phyloP scores from a whole-genome alignment of 2,797 vertebrate species.

The Phoeniculus purpureus region DNA sequence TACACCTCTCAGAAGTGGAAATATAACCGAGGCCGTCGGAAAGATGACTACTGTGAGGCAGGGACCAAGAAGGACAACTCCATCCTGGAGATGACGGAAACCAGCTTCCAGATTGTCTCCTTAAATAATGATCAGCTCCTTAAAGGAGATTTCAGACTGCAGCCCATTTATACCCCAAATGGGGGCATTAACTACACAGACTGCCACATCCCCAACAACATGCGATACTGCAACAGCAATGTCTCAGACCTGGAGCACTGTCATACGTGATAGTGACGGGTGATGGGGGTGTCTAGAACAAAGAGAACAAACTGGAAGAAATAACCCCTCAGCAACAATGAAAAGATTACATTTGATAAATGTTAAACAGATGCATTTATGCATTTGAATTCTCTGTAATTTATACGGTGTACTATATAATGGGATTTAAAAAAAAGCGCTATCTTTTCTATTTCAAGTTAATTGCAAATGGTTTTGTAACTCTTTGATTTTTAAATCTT shows the following conservation, averaged over 20 bases:
- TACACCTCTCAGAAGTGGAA: constrained; percentile 96
- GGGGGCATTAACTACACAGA: constrained; percentile 97
- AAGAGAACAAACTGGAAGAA: constrained; percentile 68
- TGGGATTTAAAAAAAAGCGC: constrained; percentile 91
- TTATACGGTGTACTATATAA: constrained; percentile 99
- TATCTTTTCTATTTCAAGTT: constrained; percentile 98
- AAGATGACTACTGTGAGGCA: constrained; percentile 96
- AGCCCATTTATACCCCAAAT: constrained; percentile 97
- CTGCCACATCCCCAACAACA: constrained; percentile 97
- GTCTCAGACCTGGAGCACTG: constrained; percentile 93
- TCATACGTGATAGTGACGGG: constrained; percentile 86
- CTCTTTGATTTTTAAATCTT: constrained; percentile 93
- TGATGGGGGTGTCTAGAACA: constrained; percentile 13
- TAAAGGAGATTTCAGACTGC: constrained; percentile 95
- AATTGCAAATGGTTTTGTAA: constrained; percentile 92
- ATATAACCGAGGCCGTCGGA: constrained; percentile 94
- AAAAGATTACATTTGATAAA: constrained; percentile 85
- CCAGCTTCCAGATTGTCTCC: constrained; percentile 99
- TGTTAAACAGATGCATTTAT: constrained; percentile 84
- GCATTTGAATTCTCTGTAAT: constrained; percentile 97
- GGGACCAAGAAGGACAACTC: constrained; percentile 98
- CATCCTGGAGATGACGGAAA: constrained; percentile 99
- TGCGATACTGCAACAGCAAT: constrained; percentile 94
- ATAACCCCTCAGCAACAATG: constrained; percentile 68
- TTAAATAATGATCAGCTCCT: constrained; percentile 99